phyloP scores from a whole-genome alignment of 2,797 vertebrate species.

The Apogon talboti region DNA sequence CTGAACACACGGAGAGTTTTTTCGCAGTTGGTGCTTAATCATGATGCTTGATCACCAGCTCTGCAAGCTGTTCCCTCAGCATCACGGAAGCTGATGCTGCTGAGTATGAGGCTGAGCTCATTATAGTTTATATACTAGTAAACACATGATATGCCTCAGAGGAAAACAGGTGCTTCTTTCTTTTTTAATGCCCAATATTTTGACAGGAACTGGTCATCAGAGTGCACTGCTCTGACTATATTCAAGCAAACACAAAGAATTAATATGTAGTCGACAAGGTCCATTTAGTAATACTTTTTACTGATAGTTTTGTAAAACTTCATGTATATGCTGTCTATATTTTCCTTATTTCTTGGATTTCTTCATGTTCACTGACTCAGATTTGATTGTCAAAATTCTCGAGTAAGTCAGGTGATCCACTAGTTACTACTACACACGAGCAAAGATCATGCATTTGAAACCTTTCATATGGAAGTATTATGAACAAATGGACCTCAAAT shows the following conservation, averaged over 20 bases:
- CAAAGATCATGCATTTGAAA: no score
- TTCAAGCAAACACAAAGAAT: background rate
- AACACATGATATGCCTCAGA: slow-evolving; percentile 66
- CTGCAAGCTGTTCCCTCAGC: slow-evolving; percentile 77
- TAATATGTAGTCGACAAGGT: background rate
- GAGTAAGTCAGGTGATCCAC: no score
- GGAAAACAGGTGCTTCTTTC: slow-evolving; percentile 38
- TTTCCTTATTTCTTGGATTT: no score
- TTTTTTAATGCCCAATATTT: slow-evolving; percentile 28
- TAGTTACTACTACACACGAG: no score
- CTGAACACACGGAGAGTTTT: slow-evolving; percentile 72
- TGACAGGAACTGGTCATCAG: slow-evolving; percentile 25
- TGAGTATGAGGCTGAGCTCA: slow-evolving; percentile 61
- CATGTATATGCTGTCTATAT: no score
- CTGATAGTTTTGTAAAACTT: no score
- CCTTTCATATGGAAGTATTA: no score
- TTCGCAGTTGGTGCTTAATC: slow-evolving; percentile 82
- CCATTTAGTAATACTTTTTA: no score
- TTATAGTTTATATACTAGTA: slow-evolving; percentile 72
- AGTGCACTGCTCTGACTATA: slow-evolving; percentile 9
- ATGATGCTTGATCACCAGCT: slow-evolving; percentile 80
- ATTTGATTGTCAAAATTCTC: no score
- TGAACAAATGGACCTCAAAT: no score
- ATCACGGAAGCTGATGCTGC: slow-evolving; percentile 55
- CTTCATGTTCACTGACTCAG: no score